Percentiles rank a stretch among this genome's conserved stretches.
Conservation (phyloP, 2,113 vertebrate genomes). For the Machaerirhynchus nigripectus region DNA sequence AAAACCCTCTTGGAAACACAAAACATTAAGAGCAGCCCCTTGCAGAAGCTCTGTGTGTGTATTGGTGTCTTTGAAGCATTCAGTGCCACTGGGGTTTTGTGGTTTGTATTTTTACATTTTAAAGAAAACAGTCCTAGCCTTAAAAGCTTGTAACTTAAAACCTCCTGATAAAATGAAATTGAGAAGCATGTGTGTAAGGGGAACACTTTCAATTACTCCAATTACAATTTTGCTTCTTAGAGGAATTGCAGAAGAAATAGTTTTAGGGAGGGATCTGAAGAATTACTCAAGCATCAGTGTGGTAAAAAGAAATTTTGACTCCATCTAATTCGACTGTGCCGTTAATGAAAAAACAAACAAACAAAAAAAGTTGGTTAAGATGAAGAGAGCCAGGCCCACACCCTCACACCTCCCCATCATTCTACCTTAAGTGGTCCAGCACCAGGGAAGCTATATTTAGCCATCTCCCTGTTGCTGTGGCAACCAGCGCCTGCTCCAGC, state of each 20-base stretch:
- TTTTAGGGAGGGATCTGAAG: not conserved
- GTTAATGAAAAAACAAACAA: not conserved
- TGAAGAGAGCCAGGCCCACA: constrained; percentile 43
- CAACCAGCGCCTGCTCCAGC: constrained; percentile 74
- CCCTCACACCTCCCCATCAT: constrained; percentile 61
- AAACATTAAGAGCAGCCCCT: not conserved
- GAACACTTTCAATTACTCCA: not conserved
- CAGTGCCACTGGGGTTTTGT: not conserved
- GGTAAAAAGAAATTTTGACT: not conserved
- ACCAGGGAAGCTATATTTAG: constrained; percentile 74
- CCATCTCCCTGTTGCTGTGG: constrained; percentile 73
- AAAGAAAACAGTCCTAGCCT: not conserved
- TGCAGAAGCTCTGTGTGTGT: not conserved
- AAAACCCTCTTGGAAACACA: not conserved
- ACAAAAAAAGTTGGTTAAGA: constrained; percentile 30
- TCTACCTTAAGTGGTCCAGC: constrained; percentile 72
- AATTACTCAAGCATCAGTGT: not conserved
- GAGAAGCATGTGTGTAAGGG: not conserved
- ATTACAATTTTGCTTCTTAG: not conserved
- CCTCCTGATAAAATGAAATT: not conserved
- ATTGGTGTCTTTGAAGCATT: not conserved
- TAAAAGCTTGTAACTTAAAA: not conserved
- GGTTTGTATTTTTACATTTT: not conserved
- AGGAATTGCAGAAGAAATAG: not conserved
- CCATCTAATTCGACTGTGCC: not conserved